phyloP scores from a whole-genome alignment of 2,113 vertebrate genomes.

The Oenanthe melanoleuca region DNA sequence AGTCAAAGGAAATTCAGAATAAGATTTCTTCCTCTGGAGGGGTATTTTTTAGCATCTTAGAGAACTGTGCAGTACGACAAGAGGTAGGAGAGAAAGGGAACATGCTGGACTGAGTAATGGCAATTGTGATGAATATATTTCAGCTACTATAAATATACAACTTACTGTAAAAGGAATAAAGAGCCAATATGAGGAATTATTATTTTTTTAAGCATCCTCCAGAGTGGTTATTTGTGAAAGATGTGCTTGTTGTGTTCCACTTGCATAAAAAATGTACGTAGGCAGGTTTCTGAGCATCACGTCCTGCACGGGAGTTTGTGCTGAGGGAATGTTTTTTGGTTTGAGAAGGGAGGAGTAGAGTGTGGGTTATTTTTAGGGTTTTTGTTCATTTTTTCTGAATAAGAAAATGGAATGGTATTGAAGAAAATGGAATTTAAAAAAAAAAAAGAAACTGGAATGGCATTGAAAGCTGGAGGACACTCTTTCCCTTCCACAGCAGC shows the following conservation, averaged over 20 bases:
- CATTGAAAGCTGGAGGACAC: not conserved
- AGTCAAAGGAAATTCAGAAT: not conserved
- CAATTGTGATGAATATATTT: not conserved
- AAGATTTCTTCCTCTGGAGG: not conserved
- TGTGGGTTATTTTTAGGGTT: not conserved
- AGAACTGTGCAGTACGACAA: not conserved
- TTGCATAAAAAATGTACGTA: not conserved
- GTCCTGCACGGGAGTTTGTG: not conserved
- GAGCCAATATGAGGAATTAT: not conserved
- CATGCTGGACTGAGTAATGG: not conserved
- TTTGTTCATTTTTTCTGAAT: not conserved
- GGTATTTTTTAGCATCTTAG: not conserved
- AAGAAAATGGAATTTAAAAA: not conserved
- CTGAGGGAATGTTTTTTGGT: not conserved
- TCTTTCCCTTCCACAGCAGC: not conserved
- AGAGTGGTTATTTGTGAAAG: not conserved
- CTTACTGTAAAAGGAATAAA: not conserved
- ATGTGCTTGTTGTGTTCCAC: not conserved
- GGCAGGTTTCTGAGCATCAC: not conserved
- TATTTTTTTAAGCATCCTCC: not conserved
- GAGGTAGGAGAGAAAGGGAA: not conserved
- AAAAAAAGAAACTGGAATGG: not conserved
- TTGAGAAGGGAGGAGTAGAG: not conserved
- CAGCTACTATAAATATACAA: not conserved
- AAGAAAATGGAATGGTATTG: not conserved